phyloP scores from a whole-genome alignment of 2,113 vertebrate species.

The Phylloscopus trochilus region DNA sequence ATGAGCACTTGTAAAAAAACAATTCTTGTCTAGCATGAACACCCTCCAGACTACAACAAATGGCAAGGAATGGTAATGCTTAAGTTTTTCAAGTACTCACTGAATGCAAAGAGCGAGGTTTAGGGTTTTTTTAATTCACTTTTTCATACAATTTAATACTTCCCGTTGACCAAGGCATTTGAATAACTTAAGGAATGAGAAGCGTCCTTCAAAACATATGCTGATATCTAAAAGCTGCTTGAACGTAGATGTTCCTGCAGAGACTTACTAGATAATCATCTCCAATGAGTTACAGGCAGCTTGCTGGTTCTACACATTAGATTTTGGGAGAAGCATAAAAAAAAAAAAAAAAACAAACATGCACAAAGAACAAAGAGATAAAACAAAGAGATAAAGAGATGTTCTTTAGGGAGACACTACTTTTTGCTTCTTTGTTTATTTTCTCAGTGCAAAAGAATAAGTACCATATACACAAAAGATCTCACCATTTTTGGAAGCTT shows the following conservation, averaged over 20 bases:
- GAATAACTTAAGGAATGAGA: not conserved
- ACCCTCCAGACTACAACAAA: not conserved
- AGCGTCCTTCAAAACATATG: not conserved
- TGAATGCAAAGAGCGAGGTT: not conserved
- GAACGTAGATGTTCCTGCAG: not conserved
- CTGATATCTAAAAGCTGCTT: not conserved
- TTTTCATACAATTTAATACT: not conserved
- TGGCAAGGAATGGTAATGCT: not conserved
- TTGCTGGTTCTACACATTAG: accelerated
- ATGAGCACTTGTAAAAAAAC: not conserved
- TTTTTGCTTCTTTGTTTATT: not conserved
- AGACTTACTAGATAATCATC: not conserved
- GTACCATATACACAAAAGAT: not conserved
- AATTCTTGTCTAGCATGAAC: not conserved
- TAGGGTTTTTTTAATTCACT: not conserved
- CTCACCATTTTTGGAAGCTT: not conserved
- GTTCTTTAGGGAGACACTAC: not conserved
- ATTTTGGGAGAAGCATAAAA: not conserved
- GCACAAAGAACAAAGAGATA: not conserved
- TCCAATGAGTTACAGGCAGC: not conserved
- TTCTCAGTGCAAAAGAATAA: not conserved
- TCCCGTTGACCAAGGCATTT: not conserved
- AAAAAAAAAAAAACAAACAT: not conserved
- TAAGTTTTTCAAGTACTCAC: not conserved
- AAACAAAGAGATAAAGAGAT: not conserved